A percentile compares a stretch with the other conserved stretches of the same genome.
Evolutionary conservation across 2,888 invertebrate species (phyloP).

Genomic region (Dendrolimus houi): DNA sequence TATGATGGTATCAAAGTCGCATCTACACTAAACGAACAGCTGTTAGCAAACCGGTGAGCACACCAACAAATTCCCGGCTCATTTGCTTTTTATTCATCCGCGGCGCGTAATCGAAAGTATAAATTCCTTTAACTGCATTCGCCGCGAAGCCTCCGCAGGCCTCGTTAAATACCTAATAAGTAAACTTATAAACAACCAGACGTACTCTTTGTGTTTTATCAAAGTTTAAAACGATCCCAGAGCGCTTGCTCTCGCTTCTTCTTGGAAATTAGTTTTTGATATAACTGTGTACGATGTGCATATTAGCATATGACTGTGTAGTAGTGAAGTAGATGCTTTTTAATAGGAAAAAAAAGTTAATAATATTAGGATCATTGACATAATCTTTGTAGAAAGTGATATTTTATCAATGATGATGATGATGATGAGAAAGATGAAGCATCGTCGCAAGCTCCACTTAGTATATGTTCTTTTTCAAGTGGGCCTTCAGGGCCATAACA

Average conservation of each 20-base stretch:
- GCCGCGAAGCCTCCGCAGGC: constrained; percentile 47
- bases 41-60: constrained; percentile 24
- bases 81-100: constrained; percentile 74
- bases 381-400: no score
- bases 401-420: no score
- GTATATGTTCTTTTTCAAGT: no score
- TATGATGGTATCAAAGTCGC: no score
- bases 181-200: not conserved
- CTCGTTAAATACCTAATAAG: constrained; percentile 68
- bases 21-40: not conserved
- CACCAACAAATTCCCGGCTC: constrained; percentile 70
- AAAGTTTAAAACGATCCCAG: not conserved
- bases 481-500: no score
- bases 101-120: constrained; percentile 72
- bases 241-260: not conserved
- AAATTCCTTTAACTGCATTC: constrained; percentile 63
- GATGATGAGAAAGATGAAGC: no score
- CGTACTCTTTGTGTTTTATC: not conserved
- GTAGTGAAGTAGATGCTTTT: no score
- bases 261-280: not conserved
- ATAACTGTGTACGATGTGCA: not conserved
- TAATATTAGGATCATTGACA: no score
- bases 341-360: no score
- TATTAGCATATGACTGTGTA: not conserved
- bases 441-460: no score